Evolutionary conservation across 2,113 vertebrate genomes (phyloP), one percentile per base, ranked within the genome.

Genomic region (Pavo muticus): DNA sequence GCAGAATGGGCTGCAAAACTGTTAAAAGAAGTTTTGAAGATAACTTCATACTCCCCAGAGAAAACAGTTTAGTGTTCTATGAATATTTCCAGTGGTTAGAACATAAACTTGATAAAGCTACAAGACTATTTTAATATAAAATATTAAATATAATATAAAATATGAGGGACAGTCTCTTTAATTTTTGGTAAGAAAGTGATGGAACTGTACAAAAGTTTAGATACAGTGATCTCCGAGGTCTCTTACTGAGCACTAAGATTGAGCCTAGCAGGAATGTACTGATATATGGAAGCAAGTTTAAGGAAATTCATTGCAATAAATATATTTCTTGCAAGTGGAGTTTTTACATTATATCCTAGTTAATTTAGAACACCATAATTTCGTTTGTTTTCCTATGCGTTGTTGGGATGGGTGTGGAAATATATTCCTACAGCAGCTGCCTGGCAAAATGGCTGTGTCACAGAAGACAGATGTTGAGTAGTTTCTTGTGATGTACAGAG

Each of bases 11-110:
- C 81, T 86, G 56, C 52, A 71, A 48, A 93, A 85, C 42, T 74
- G 6, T 70, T 59, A 80, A 64, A 86, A 86, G 64, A 50, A 92
- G 9, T 77, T 92, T 92, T 91, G 69, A 86, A 71, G 85, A 63
- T 23, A 52, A 32, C 17, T 88, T 87, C 35, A 18, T 73, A 82
- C 3, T 1, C 40, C 17, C 15, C 84, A 72, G 67, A 48, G 30
- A 77, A 83, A 91, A 86, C 15, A 83, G 24, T 45, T 91, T 74
- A 69, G 37, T 84, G 18, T 32, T 89, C 54, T 85, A 3, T 76
- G 24, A 73, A 48, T 83, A 32, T 85, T 94, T 74, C 61, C n/a
- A 90, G 50, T 14, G 76, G 65, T 82, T 88, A 80, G 79, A 85
- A 80, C 3, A 70, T 73, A 29, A 3, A 70, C 13, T 83, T 87